These are phyloP conservation scores for Cotesia typhae DNA, from an alignment of 1,140 invertebrate genomes.

Conservation along the genomic window DNA sequence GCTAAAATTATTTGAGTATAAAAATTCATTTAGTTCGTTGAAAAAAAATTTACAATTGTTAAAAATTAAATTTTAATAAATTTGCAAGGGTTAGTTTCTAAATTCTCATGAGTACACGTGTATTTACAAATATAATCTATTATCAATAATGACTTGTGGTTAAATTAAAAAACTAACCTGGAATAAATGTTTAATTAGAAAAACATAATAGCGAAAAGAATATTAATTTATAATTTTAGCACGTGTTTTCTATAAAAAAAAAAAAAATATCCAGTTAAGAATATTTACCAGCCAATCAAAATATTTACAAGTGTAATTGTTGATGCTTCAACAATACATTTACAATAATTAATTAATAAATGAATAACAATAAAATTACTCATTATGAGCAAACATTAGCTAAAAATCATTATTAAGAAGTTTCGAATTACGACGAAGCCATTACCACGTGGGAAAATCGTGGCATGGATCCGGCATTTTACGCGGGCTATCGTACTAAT, in stretches of 20 bases:
- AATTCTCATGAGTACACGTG: too few species aligned
- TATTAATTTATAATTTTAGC: background rate
- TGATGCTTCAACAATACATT: background rate
- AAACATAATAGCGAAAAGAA: background rate
- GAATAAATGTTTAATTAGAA: background rate
- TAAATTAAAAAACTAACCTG: background rate
- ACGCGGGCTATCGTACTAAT: constrained; percentile 2
- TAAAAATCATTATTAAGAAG: background rate
- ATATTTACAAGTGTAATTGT: constrained; percentile 4
- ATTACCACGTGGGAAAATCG: constrained; percentile 26
- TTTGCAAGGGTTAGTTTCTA: too few species aligned
- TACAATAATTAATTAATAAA: constrained; percentile 5
- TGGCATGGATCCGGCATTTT: constrained; percentile 6
- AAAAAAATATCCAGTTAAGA: too few species aligned
- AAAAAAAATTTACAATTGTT: too few species aligned
- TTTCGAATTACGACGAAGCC: background rate
- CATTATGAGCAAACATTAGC: background rate
- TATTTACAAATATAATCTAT: too few species aligned
- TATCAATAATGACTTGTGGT: too few species aligned
- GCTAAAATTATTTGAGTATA: too few species aligned
- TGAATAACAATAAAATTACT: background rate
- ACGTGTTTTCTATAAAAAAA: background rate
- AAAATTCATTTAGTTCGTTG: too few species aligned
- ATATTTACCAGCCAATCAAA: too few species aligned
- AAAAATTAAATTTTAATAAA: too few species aligned